Base-by-base conservation (phyloP, 2,797 vertebrate genomes). In the Phyllotis vaccarum region DNA sequence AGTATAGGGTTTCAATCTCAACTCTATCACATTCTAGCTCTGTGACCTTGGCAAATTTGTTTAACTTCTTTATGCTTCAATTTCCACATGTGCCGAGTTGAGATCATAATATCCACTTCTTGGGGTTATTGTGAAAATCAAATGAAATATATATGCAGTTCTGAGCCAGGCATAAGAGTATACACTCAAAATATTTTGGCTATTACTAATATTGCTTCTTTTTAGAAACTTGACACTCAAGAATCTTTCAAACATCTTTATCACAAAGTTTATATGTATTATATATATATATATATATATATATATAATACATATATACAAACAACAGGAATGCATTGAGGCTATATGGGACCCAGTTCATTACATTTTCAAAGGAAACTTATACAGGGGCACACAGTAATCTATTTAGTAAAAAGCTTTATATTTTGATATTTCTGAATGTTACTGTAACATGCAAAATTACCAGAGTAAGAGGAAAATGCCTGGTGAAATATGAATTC, bases 1-100 rank as follows among this genome's bases (percentile, higher is more conserved):
- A 82, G 43, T 58, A 12, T 76, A 62, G 37, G 34, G 8, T 58
- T 93, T 97, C 64, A 92, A 2, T 81, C 29, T 46, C 34, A 72
- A 21, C 34, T 87, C 54, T 96, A 22, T 81, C 52, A 46, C 72
- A 81, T 81, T 34, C 31, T 92, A 95, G 66, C 27, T 94, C 58
- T 96, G 24, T 97, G 94, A 90, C 78, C 79, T 95, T 96, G 78
- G 56, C 17, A 85, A 95, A 86, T 95, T 90, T 75, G 52, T 46
- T 93, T 96, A 87, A 76, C 37, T 27, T 80, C 40, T 16, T 96
- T 86, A 91, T 89, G n/a, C 89, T 95, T 92, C 72, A 76, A 34
- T 88, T 96, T 96, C 86, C 58, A 88, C 78, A 54, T 85, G 76
- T 90, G 49, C 75, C 78, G 95, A 49, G 4, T 93, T 29, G 60